Base-by-base conservation (phyloP, 1,140 invertebrate species). In the Leucophenga varia region DNA sequence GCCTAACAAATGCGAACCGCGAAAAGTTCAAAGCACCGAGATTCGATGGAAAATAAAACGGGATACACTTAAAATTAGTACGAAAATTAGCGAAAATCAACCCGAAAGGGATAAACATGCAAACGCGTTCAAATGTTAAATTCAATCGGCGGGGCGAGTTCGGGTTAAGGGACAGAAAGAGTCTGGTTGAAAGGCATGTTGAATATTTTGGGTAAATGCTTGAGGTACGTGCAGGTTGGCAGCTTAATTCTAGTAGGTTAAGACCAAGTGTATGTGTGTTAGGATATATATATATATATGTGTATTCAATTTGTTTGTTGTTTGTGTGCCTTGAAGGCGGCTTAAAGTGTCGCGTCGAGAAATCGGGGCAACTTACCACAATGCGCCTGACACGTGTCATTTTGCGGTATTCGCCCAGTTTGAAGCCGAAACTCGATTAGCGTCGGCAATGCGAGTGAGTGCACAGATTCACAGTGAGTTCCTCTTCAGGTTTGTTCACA, bases 321-420 rank as follows among this genome's bases (percentile, higher is more conserved):
- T 18, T 18, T 40, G 9, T 47, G 20, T 30, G 44, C 30, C 41
- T 59, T 44, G 34, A 59, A 47, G 43, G 36, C 21, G 35, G 28
- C 14, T 45, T 41, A 13, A 43, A 19, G 28, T 34, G 28, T 21
- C 13, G 36, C 31, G 19, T 20, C 36, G 22, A 18, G 41, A 13
- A 17, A 34, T 19, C 31, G 14, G 13, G 21, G 3, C 25, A 42
- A 55, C 64, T 68, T 61, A 68, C 64, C 60, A 68, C 64, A 59
- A 68, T 68, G 44, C 64, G 64, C 64, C 64, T 63, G 49, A 68
- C 64, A 64, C 64, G 64, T 68, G 64, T 68, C 64, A 68, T 68
- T 64, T 64, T 68, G 50, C 60, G 64, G 52, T 68, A 68, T 41
- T 68, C 57, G 43, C 54, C 64, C 64, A 64, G 59, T 47, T 65